Conservation (phyloP, 2,113 vertebrate genomes). For the Leptosomus discolor region DNA sequence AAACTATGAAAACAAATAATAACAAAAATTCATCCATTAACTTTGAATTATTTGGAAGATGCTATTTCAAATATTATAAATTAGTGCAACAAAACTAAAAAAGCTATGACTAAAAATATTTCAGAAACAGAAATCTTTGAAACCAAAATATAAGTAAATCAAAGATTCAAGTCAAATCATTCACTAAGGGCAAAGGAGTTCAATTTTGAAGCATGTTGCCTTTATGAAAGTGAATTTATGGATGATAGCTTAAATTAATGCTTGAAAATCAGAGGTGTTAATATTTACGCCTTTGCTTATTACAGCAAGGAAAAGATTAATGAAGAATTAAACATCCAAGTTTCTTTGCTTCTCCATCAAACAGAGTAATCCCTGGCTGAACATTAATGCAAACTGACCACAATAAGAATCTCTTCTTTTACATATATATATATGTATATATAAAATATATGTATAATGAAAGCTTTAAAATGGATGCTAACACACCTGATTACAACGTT, state of each 20-base stretch:
- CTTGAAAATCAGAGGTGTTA: slow-evolving; percentile 73
- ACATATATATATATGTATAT: not conserved
- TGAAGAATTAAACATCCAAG: slow-evolving; percentile 70
- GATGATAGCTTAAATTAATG: slow-evolving; percentile 57
- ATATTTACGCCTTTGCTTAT: slow-evolving; percentile 78
- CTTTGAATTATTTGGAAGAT: not conserved
- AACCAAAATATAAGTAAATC: slow-evolving; percentile 56
- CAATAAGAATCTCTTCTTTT: not conserved
- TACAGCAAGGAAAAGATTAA: slow-evolving; percentile 72
- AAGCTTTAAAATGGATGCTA: not conserved
- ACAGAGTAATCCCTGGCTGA: slow-evolving; percentile 49
- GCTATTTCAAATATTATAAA: not conserved
- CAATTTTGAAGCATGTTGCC: slow-evolving; percentile 51
- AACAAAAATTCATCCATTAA: not conserved
- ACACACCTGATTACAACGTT: not conserved
- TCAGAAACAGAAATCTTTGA: slow-evolving; percentile 13
- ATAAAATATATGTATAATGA: not conserved
- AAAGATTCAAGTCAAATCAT: slow-evolving; percentile 30
- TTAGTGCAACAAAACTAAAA: not conserved
- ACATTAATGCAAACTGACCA: slow-evolving; percentile 61
- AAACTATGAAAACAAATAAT: slow-evolving; percentile 50
- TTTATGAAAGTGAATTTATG: slow-evolving; percentile 60
- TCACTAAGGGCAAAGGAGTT: slow-evolving; percentile 10
- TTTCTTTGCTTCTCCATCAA: slow-evolving; percentile 62
- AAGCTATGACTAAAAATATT: not conserved